phyloP scores from a whole-genome alignment of 2,797 vertebrate genomes.

The Dicrostonyx torquatus region DNA sequence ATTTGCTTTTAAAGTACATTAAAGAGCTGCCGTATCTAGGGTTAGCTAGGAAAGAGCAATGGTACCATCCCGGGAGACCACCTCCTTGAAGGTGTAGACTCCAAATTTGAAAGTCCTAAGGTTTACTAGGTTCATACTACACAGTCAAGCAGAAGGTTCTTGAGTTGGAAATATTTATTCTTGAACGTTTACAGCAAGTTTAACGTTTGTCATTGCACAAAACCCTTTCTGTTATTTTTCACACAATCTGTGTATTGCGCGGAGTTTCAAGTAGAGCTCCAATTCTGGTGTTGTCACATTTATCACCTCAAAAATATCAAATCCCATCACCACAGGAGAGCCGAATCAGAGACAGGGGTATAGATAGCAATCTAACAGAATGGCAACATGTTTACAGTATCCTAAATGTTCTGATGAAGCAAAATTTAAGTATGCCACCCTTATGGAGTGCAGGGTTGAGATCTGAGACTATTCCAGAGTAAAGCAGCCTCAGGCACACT shows the following conservation, averaged over 20 bases:
- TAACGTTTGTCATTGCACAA: slow-evolving; percentile 86
- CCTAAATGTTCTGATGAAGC: slow-evolving; percentile 77
- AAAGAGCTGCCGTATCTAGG: slow-evolving; percentile 88
- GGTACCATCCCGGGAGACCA: slow-evolving; percentile 79
- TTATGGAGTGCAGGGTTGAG: slow-evolving; percentile 74
- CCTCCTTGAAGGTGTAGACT: slow-evolving; percentile 73
- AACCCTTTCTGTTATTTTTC: slow-evolving; percentile 83
- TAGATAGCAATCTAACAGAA: slow-evolving; percentile 78
- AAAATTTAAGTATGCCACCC: slow-evolving; percentile 78
- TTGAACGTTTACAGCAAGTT: slow-evolving; percentile 81
- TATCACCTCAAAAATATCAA: slow-evolving; percentile 77
- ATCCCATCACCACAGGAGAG: slow-evolving; percentile 76
- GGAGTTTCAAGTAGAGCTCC: slow-evolving; percentile 87
- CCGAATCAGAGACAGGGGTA: slow-evolving; percentile 80
- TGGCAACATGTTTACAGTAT: slow-evolving; percentile 61
- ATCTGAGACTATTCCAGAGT: slow-evolving; percentile 84
- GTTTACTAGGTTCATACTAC: slow-evolving; percentile 80
- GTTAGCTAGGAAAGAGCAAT: slow-evolving; percentile 87
- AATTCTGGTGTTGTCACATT: slow-evolving; percentile 83
- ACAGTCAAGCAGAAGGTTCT: slow-evolving; percentile 82
- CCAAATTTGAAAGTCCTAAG: slow-evolving; percentile 82
- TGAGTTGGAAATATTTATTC: slow-evolving; percentile 79
- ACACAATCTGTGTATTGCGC: slow-evolving; percentile 81
- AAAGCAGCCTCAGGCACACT: slow-evolving; percentile 88
- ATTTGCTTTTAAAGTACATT: slow-evolving; percentile 88